Evolutionary conservation across 2,113 vertebrate genomes (phyloP), one percentile per base, ranked within the genome.

Genomic region (Cyprinus carpio): DNA sequence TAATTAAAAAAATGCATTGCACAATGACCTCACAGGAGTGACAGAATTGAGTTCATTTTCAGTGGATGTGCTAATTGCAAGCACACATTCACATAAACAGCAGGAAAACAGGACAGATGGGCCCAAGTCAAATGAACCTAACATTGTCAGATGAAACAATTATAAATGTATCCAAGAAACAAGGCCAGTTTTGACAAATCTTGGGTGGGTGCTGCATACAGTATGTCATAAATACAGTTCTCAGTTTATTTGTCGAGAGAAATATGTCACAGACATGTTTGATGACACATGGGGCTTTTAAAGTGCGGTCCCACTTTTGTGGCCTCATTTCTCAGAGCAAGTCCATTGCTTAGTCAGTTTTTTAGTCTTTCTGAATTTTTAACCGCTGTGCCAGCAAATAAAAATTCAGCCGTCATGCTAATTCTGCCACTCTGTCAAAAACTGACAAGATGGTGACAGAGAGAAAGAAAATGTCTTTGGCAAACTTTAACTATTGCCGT

Each of bases 401-500:
- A n/a, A 78, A 60, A 60, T 37, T 37, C 11, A 40, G 29, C 31
- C 18, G 3, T 37, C 54, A 58, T 79, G 40, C 71, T 49, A 75
- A 60, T 23, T 34, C 49, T 58, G 23, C 51, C 31, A 60, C 72
- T 75, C 54, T 40, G 76, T 78, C 54, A 78, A 37, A 78, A 72
- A 40, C 69, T 72, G 40, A 49, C 13, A 75, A 16, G 40, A 75
- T 6, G n/a, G 40, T 75, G 72, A 75, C 72, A 27, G 72, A 16
- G 40, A 27, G 40, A 74, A 25, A 74, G 23, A 46, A 43, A 40
- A 40, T 40, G 40, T 40, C 7, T 40, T 40, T 40, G 1, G 40
- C 40, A 40, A 71, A 72, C 37, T 72, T 12, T 16, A 16, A 75
- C 72, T 40, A 2, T 23, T 23, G 20, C 18, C 2, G 31, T 12